Conservation (phyloP, 2,797 vertebrate genomes). For the Okamejei kenojei region DNA sequence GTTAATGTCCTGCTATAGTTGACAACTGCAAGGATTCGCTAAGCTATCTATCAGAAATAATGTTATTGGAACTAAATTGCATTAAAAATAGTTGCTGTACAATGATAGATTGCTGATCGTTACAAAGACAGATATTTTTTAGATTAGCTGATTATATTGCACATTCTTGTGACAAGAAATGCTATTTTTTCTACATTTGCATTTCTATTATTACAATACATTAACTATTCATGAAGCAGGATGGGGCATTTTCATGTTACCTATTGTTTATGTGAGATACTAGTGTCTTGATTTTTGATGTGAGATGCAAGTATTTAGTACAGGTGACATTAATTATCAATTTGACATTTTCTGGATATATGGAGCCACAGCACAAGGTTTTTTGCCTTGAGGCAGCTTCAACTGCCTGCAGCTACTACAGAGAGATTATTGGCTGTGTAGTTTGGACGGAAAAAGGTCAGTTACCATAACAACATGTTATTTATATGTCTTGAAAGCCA, state of each 20-base stretch:
- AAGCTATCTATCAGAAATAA: background rate
- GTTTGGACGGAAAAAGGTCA: background rate
- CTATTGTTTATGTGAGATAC: background rate
- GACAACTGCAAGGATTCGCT: background rate
- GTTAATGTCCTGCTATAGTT: background rate
- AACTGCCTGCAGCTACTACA: background rate
- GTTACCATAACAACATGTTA: background rate
- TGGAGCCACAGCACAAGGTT: background rate
- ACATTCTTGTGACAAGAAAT: background rate
- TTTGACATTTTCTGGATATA: constrained; percentile 6
- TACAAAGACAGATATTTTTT: background rate
- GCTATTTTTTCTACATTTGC: background rate
- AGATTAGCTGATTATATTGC: background rate
- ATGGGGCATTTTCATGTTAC: background rate
- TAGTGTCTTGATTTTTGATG: background rate
- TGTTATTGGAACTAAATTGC: background rate
- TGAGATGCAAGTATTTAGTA: background rate
- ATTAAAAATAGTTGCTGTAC: background rate
- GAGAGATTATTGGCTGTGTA: background rate
- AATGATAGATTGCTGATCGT: background rate
- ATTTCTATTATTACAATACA: background rate
- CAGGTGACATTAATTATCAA: background rate
- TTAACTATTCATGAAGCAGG: background rate
- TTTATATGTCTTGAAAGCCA: background rate
- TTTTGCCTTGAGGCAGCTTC: background rate